Percentiles rank a stretch among this genome's conserved stretches.
phyloP scores from a whole-genome alignment of 2,113 vertebrate genomes.

The Azemiops feae region DNA sequence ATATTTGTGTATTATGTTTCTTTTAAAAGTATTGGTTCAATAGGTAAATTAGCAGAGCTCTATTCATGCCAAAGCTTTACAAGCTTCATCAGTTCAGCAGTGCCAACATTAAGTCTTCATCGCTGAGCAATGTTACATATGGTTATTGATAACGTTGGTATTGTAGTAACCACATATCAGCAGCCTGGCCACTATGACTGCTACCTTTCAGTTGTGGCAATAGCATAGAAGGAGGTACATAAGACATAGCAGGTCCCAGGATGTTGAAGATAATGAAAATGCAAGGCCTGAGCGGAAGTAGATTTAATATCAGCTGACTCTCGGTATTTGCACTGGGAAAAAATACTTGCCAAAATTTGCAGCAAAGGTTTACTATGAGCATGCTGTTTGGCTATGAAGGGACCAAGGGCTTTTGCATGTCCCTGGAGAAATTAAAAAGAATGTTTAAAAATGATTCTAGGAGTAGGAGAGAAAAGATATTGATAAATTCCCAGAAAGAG shows the following conservation, averaged over 20 bases:
- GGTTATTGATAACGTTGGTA: neutral
- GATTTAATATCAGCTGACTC: neutral
- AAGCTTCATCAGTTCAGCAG: neutral
- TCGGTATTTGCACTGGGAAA: neutral
- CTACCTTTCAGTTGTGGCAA: neutral
- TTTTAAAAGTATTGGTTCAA: neutral
- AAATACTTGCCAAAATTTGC: neutral
- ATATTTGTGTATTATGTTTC: neutral
- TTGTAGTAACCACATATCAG: neutral
- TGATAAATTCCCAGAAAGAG: neutral
- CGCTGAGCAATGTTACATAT: neutral
- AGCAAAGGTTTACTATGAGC: neutral
- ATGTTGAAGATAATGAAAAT: neutral
- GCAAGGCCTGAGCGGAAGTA: neutral
- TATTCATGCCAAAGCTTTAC: slow-evolving; percentile 35
- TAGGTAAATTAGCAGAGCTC: slow-evolving; percentile 15
- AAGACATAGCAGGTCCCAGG: neutral
- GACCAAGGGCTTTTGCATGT: neutral
- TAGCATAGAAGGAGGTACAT: neutral
- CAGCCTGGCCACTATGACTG: neutral
- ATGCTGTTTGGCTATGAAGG: neutral
- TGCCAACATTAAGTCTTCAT: neutral
- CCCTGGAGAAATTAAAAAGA: neutral
- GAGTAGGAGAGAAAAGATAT: neutral
- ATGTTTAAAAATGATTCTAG: neutral